phyloP scores from a whole-genome alignment of 2,888 invertebrate genomes.

The Macroteleia sp. region DNA sequence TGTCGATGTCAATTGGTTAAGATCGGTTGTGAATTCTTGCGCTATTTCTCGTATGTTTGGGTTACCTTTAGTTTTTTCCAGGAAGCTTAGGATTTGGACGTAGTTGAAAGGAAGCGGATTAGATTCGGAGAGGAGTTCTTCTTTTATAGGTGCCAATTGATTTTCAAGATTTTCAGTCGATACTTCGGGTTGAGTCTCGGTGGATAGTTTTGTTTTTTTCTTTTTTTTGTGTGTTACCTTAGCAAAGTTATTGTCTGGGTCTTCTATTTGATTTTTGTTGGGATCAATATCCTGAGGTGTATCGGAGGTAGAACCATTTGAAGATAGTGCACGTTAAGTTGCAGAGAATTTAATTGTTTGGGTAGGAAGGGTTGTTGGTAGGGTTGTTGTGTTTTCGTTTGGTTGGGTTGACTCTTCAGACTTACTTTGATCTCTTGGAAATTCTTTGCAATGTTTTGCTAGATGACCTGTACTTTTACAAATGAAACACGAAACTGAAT shows the following conservation, averaged over 20 bases:
- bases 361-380: not conserved
- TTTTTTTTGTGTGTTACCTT: not conserved
- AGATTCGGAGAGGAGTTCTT: not conserved
- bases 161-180: not conserved
- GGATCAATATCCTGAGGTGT: not conserved
- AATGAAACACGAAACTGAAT: constrained; percentile 3
- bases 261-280: not conserved
- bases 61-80: constrained; percentile 1
- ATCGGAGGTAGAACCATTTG: not conserved
- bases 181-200: not conserved
- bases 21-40: not conserved
- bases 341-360: not conserved
- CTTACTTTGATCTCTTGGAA: too few relatives aligned
- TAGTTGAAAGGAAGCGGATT: not conserved
- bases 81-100: not conserved
- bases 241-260: not conserved
- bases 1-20: not conserved
- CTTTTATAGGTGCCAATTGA: not conserved
- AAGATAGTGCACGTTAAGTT: not conserved
- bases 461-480: constrained; percentile 14
- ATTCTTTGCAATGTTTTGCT: not conserved
- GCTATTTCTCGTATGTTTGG: not conserved
- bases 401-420: too few relatives aligned
- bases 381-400: not conserved
- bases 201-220: not conserved